phyloP scores from a whole-genome alignment of 1,140 invertebrate species.

The Drosophila carrolli region DNA sequence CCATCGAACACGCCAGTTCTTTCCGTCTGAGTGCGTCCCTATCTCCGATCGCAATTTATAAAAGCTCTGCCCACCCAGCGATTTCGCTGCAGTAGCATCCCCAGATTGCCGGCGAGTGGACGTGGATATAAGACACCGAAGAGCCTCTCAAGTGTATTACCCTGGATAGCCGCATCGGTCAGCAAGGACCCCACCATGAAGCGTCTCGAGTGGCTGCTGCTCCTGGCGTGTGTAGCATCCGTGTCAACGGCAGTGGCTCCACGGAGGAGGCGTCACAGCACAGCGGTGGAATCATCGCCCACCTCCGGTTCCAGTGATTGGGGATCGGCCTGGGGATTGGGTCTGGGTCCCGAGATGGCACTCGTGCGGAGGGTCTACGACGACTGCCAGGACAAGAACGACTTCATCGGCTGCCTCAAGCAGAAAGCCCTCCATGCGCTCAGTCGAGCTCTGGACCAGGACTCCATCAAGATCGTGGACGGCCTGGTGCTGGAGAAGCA shows the following conservation, averaged over 20 bases:
- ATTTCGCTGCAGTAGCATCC: conserved; percentile 81
- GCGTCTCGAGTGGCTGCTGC: conserved; percentile 63
- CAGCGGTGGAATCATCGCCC: background rate
- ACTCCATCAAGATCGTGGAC: conserved; percentile 86
- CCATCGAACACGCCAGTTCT: conserved; percentile 73
- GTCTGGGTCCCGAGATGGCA: conserved; percentile 78
- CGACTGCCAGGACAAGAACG: conserved; percentile 86
- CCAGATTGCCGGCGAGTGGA: conserved; percentile 46
- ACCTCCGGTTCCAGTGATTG: conserved; percentile 31
- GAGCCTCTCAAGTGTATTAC: background rate
- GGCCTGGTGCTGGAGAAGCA: conserved; percentile 86
- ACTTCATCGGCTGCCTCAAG: conserved; percentile 87
- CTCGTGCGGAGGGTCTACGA: conserved; percentile 86
- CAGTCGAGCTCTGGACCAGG: conserved; percentile 86
- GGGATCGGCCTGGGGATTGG: conserved; percentile 59
- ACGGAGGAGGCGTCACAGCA: conserved; percentile 43
- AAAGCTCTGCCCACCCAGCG: conserved; percentile 65
- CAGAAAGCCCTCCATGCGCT: conserved; percentile 86
- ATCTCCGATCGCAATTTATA: conserved; percentile 70
- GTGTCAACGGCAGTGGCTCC: conserved; percentile 32
- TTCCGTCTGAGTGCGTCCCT: conserved; percentile 66
- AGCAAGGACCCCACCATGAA: conserved; percentile 41
- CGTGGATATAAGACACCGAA: conserved; percentile 22
- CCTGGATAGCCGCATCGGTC: conserved; percentile 11
- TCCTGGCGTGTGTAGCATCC: conserved; percentile 52